Base-by-base conservation (phyloP, 2,888 invertebrate species). In the Mimas tiliae region DNA sequence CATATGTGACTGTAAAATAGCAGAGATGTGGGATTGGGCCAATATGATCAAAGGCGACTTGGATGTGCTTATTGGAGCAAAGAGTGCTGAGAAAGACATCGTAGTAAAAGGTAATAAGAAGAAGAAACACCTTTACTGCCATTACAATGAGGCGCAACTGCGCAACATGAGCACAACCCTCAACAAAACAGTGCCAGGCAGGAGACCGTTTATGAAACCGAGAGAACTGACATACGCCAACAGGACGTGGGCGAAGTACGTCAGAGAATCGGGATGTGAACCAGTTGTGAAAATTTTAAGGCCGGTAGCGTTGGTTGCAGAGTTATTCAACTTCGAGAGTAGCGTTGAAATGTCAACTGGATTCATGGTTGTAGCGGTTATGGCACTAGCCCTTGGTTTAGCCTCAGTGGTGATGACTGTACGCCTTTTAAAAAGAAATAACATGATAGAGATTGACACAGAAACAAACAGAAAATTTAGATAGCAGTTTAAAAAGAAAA, bases 11-110 rank as follows among this genome's bases (percentile, higher is more conserved):
- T 96, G 96, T 74, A 94, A 95, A 70, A 94, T 96, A 33, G 95
- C 95, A 0, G 95, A 96, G 67, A 94, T 96, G 91, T 96, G 96
- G 96, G 95, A 96, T 74, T 96, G 96, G 96, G 96, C 96, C 0
- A 88, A 95, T 48, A 94, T 95, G 84, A 94, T 94, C 47, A 95
- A 95, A 76, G 95, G 95, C 12, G 95, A 96, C 74, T 84, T 96
- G 58, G 94, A 95, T 68, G 94, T 96, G 38, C 89, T 96, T 47
- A 92, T 96, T 19, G 96, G 96, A 50, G 95, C 96, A 1, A 95
- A 95, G 72, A 94, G 95, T 51, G 94, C 94, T 6, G 95, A 95
- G 51, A 94, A 95, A 70, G 95, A 95, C 70, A 95, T 95, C 38
- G 94, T 94, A 0, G 93, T 95, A 0, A 95, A 96, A 68, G 95